Base-by-base conservation (phyloP, 2,797 vertebrate species). In the Lutjanus campechanus region DNA sequence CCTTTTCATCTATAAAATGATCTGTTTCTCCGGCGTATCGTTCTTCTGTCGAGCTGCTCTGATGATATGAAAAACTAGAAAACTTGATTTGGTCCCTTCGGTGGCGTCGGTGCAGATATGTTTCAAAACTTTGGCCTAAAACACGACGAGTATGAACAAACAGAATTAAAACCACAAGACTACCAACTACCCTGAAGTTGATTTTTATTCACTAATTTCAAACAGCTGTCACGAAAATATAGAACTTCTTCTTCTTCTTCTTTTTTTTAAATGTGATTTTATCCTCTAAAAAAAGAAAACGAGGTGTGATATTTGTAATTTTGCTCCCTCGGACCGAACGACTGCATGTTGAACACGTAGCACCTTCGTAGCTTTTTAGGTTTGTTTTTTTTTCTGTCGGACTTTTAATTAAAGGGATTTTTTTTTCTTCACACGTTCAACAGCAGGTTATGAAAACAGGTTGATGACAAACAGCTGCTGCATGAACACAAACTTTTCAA, bases 31-130 rank as follows among this genome's bases (percentile, higher is more conserved):
- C 29, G 29, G 36, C n/a, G 19, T 0, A 7, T 61, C 50, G 11
- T 69, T 73, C 16, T 1, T 83, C 25, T 61, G 73, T 47, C 59
- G 4, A 82, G 77, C 86, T 82, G 82, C 83, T 85, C 79, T 49
- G 66, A 84, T 79, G 63, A 86, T 56, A 72, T 69, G 79, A 83
- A 88, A 79, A 58, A 75, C 64, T 77, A 77, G 1, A 90, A 88
- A 83, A 85, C 59, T n/a, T 55, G 10, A 55, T 91, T 93, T 94
- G 90, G 92, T 93, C 91, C 88, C 85, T 87, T 86, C 69, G 8
- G 54, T 66, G 47, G 51, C 51, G 63, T 78, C 50, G 70, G 54
- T 77, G 73, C 56, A 65, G 76, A 72, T 56, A 59, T 49, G 68
- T 87, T 60, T 85, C 44, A 20, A 74, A 75, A 12, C 79, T 87